Conservation (phyloP, 2,888 invertebrate species). For the Muschampia plurimacula region DNA sequence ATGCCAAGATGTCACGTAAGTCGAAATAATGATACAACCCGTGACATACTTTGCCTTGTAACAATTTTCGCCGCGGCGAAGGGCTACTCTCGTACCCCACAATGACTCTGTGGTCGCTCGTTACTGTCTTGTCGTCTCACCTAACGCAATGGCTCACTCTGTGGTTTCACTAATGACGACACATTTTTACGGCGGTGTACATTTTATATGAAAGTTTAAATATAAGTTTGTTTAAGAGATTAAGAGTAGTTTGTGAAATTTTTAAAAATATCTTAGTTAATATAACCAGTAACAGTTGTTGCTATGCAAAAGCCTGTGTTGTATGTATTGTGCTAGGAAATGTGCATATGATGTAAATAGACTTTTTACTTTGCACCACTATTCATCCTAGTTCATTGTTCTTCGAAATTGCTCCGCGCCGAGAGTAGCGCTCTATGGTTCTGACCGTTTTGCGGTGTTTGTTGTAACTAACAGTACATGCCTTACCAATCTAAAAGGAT, state of each 20-base stretch:
- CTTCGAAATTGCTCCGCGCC: constrained; percentile 80
- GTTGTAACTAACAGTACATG: constrained; percentile 58
- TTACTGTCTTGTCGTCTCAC: constrained; percentile 78
- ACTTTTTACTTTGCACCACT: constrained; percentile 77
- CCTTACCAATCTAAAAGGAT: constrained; percentile 55
- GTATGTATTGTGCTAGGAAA: constrained; percentile 66
- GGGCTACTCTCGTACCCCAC: constrained; percentile 74
- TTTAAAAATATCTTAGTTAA: not conserved
- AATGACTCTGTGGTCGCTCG: constrained; percentile 79
- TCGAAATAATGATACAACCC: constrained; percentile 72
- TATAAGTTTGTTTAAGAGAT: too few species aligned
- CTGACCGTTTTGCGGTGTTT: constrained; percentile 65
- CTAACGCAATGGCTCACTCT: constrained; percentile 58
- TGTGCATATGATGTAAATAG: constrained; percentile 79
- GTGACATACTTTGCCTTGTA: constrained; percentile 79
- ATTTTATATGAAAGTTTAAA: not conserved
- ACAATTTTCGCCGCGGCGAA: constrained; percentile 73
- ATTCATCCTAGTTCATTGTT: constrained; percentile 81
- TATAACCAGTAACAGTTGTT: constrained; percentile 39
- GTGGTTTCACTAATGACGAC: constrained; percentile 77
- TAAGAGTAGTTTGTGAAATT: too few species aligned
- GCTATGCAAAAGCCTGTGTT: constrained; percentile 57
- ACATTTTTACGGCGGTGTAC: constrained; percentile 48
- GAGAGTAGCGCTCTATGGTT: constrained; percentile 71
- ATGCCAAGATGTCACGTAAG: constrained; percentile 45